Conservation (phyloP, 2,113 vertebrate genomes). For the Pyxicephalus adspersus region DNA sequence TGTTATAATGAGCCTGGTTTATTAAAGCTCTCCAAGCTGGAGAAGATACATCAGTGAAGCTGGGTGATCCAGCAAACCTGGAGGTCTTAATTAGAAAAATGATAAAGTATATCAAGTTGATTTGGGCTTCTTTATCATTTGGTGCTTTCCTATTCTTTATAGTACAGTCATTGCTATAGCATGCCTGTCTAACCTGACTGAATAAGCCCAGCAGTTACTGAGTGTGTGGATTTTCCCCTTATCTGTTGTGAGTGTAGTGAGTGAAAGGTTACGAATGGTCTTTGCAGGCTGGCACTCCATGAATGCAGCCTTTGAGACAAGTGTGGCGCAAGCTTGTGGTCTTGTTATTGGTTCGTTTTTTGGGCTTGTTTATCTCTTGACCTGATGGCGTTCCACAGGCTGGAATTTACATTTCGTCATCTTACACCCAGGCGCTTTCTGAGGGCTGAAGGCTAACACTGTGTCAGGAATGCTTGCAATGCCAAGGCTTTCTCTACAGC, state of each 20-base stretch:
- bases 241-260: background rate
- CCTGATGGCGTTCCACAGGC: background rate
- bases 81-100: too few species aligned
- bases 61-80: too few species aligned
- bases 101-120: too few species aligned
- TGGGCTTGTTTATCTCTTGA: constrained; percentile 5
- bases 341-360: background rate
- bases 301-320: background rate
- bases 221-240: background rate
- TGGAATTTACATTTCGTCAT: constrained; percentile 48
- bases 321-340: background rate
- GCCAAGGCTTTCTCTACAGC: constrained; percentile 24
- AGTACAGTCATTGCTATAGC: too few species aligned
- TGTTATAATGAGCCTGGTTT: too few species aligned
- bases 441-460: constrained; percentile 4
- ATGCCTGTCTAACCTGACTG: too few species aligned
- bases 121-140: too few species aligned
- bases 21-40: too few species aligned
- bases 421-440: constrained; percentile 37
- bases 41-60: too few species aligned
- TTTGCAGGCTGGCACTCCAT: background rate
- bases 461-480: constrained; percentile 49
- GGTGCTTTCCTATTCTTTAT: too few species aligned
- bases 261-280: background rate
- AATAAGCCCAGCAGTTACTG: too few species aligned